Evolutionary conservation across 2,113 vertebrate genomes (phyloP), one percentile per base, ranked within the genome.

Genomic region (Sinocyclocheilus grahami): DNA sequence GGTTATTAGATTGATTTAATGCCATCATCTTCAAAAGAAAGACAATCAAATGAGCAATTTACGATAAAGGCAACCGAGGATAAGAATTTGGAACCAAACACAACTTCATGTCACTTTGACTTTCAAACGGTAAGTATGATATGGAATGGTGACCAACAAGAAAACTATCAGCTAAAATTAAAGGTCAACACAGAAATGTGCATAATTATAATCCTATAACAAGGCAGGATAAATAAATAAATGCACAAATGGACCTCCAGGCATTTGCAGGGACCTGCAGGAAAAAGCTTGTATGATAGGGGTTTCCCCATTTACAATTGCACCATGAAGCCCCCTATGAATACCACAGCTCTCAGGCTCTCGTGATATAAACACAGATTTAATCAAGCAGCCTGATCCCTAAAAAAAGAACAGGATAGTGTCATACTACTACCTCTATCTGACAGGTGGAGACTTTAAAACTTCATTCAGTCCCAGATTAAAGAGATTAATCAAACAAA

Each of bases 401-500:
- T 62, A 80, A 62, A 62, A n/a, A 62, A 79, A 80, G 20, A 80
- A 80, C 53, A 80, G 33, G 20, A 62, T 8, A 24, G 78, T 42
- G 55, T 80, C 55, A 62, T 62, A 24, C 11, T 62, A 24, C 11
- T 22, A n/a, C 53, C 33, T 42, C 12, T n/a, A 4, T 62, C 11
- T 14, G 20, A 7, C 55, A 79, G 37, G 69, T 39, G 30, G 1
- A 62, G 78, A 62, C 33, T 46, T 60, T 33, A 78, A 78, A 78
- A 78, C 10, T 79, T 60, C 20, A 42, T 55, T 58, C 51, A 58
- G 51, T 20, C 76, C 16, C 78, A 62, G 33, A 62, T 79, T 62
- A 79, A 79, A 79, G 78, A n/a, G 55, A 79, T 79, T 79, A 62
- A 79, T 22, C 77, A 53, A 58, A 53, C 18, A 53, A 48, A 18